Conservation (phyloP, 2,113 vertebrate species). For the Rhinopomastus cyanomelas region DNA sequence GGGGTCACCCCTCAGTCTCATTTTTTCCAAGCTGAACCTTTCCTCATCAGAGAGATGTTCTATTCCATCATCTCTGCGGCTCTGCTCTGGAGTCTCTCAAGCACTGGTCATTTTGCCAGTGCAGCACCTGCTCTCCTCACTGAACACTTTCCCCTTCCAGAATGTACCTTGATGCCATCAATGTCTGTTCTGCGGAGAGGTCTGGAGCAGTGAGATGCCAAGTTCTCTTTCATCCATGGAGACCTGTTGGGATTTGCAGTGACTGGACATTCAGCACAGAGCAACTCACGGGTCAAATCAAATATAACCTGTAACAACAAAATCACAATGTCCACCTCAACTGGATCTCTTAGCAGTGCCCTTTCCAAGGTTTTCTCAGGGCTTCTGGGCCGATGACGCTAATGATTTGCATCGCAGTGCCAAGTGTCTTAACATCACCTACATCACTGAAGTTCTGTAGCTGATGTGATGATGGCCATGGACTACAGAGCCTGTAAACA, state of each 20-base stretch:
- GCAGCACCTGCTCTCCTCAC: not conserved
- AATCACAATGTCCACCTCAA: not conserved
- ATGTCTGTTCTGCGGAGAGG: not conserved
- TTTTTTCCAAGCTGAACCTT: too few relatives aligned
- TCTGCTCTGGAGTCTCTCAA: too few relatives aligned
- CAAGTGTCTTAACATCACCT: not conserved
- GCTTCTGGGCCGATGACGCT: not conserved
- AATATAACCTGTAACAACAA: constrained; percentile 63
- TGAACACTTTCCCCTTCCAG: not conserved
- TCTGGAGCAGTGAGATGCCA: not conserved
- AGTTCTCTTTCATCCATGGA: not conserved
- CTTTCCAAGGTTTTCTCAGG: not conserved
- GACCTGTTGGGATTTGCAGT: not conserved
- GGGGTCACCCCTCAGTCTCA: too few relatives aligned
- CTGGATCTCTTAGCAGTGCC: not conserved
- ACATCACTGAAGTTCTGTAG: not conserved
- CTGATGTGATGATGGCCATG: not conserved
- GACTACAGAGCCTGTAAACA: not conserved
- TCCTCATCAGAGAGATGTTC: too few relatives aligned
- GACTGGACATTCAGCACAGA: constrained; percentile 23
- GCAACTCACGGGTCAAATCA: constrained; percentile 67
- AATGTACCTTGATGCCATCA: constrained; percentile 64
- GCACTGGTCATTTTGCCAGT: not conserved
- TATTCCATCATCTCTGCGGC: too few relatives aligned
- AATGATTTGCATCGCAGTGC: not conserved